Conservation (phyloP, 2,888 invertebrate genomes). For the Idaea dimidiata region DNA sequence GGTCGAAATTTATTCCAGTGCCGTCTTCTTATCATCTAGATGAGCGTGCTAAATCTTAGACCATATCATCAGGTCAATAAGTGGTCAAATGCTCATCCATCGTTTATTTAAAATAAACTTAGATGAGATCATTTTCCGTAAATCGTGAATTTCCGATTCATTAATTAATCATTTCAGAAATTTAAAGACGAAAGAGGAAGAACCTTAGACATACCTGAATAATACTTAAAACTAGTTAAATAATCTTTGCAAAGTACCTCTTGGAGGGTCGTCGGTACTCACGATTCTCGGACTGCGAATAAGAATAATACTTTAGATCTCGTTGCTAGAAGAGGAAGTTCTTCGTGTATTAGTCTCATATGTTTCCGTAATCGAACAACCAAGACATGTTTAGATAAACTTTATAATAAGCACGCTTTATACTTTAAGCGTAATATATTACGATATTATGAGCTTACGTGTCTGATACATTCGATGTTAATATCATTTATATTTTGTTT, state of each 20-base stretch:
- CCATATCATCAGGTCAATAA: too few relatives aligned
- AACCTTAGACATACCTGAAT: not conserved
- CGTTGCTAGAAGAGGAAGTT: constrained; percentile 49
- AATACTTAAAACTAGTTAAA: not conserved
- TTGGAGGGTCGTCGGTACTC: constrained; percentile 36
- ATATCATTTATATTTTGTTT: not conserved
- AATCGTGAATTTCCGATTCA: not conserved
- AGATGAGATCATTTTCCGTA: not conserved
- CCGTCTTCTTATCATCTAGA: too few relatives aligned
- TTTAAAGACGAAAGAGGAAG: not conserved
- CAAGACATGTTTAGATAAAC: constrained; percentile 39
- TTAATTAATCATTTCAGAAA: not conserved
- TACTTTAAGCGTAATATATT: constrained; percentile 24
- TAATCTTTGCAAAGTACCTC: constrained; percentile 5
- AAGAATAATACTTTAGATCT: constrained; percentile 10
- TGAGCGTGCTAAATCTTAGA: too few relatives aligned
- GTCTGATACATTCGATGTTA: not conserved
- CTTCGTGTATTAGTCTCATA: constrained; percentile 26
- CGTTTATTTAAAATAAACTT: not conserved
- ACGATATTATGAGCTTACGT: constrained; percentile 8
- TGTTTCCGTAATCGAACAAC: constrained; percentile 49
- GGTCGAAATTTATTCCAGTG: too few relatives aligned
- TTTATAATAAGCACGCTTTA: constrained; percentile 47
- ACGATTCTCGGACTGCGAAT: constrained; percentile 36
- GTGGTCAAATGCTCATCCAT: not conserved